Percentiles rank a stretch among this genome's conserved stretches.
These are phyloP conservation scores for Pheosia gnoma DNA, from an alignment of 2,888 invertebrate species.

Conservation along the genomic window DNA sequence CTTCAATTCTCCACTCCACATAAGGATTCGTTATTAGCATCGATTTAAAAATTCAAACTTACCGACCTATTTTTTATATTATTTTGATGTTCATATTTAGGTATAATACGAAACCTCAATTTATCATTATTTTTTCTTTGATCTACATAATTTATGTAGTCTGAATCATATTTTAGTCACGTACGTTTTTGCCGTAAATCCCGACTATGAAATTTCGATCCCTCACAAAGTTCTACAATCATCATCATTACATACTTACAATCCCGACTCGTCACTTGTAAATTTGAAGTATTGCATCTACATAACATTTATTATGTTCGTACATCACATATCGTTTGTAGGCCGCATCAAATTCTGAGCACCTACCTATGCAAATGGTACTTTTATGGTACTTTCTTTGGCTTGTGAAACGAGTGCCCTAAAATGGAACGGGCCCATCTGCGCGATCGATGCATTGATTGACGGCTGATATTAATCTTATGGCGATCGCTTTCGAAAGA, in stretches of 20 bases:
- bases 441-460: slow-evolving; percentile 38
- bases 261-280: not conserved
- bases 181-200: no score
- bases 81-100: no score
- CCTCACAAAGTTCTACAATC: not conserved
- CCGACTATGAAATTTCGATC: no score
- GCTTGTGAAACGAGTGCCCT: slow-evolving; percentile 42
- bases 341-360: slow-evolving; percentile 12
- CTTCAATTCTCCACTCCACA: no score
- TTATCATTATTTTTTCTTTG: no score
- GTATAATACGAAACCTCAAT: no score
- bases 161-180: no score
- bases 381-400: slow-evolving; percentile 41
- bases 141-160: no score
- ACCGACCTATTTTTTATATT: no score
- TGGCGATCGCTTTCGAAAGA: slow-evolving; percentile 32
- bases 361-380: slow-evolving; percentile 22
- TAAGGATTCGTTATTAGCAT: no score
- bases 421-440: slow-evolving; percentile 38
- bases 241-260: not conserved
- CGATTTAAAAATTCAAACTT: no score
- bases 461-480: slow-evolving; percentile 36
- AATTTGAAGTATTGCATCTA: not conserved
- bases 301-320: not conserved
- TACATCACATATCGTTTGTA: slow-evolving; percentile 1